phyloP scores from a whole-genome alignment of 2,113 vertebrate species.

The Triplophysa tibetana region DNA sequence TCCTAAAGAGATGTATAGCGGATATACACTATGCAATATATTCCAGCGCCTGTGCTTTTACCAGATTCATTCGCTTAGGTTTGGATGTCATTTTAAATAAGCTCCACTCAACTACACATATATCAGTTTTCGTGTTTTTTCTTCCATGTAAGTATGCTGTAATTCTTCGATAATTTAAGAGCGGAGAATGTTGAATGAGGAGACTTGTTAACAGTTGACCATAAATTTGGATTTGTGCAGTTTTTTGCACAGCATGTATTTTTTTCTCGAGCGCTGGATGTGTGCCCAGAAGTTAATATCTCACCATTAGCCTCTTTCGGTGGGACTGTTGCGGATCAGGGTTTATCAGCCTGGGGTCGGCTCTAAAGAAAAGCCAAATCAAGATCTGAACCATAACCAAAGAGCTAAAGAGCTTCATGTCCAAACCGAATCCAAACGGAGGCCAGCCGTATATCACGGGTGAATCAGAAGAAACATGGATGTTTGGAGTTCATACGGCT shows the following conservation, averaged over 20 bases:
- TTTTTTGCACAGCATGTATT: slow-evolving; percentile 6
- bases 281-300: slow-evolving; percentile 45
- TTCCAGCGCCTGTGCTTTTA: neutral
- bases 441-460: neutral
- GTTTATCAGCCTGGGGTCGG: slow-evolving; percentile 18
- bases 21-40: neutral
- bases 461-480: neutral
- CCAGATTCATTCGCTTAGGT: neutral
- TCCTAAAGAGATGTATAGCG: too few relatives aligned
- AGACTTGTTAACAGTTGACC: slow-evolving; percentile 45
- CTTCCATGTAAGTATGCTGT: slow-evolving; percentile 15
- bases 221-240: slow-evolving; percentile 40
- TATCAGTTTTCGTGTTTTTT: neutral
- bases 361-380: slow-evolving; percentile 45
- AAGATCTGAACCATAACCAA: slow-evolving; percentile 50
- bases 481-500: neutral
- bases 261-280: slow-evolving; percentile 42
- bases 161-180: slow-evolving; percentile 21
- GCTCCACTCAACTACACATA: neutral
- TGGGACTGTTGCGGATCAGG: slow-evolving; percentile 1
- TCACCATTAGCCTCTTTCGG: slow-evolving; percentile 18
- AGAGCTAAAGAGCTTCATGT: slow-evolving; percentile 2
- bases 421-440: slow-evolving; percentile 9
- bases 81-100: too few relatives aligned
- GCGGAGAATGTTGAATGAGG: slow-evolving; percentile 22